Evolutionary conservation across 2,888 invertebrate species (phyloP).

Genomic region (Apodemia duryi): DNA sequence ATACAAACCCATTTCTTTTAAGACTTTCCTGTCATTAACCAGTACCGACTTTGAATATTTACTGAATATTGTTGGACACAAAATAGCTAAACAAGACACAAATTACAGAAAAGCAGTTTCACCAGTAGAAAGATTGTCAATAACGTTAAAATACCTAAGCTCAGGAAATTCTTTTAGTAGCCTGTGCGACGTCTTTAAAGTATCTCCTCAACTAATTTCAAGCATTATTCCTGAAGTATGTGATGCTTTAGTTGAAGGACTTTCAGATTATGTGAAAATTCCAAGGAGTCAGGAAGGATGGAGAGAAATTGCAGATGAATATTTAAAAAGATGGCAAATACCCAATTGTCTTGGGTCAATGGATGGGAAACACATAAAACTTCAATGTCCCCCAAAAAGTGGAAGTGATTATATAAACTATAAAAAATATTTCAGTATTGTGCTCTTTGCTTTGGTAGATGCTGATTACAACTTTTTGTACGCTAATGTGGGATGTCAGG

Average conservation of each 20-base stretch:
- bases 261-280: constrained; percentile 14
- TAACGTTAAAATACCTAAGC: constrained; percentile 15
- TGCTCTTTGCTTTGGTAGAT: constrained; percentile 26
- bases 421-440: constrained; percentile 28
- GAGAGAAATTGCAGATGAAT: constrained; percentile 24
- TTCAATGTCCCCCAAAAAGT: constrained; percentile 28
- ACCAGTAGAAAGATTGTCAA: no score
- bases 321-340: constrained; percentile 24
- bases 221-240: constrained; percentile 17
- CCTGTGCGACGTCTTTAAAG: constrained; percentile 18
- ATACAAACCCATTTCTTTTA: constrained; percentile 21
- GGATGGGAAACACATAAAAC: constrained; percentile 31
- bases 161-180: constrained; percentile 17
- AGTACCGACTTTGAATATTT: constrained; percentile 34
- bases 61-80: constrained; percentile 32
- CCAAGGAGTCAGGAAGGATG: constrained; percentile 22
- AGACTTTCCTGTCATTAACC: constrained; percentile 25
- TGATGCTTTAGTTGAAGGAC: constrained; percentile 17
- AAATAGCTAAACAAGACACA: constrained; percentile 32
- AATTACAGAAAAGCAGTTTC: constrained; percentile 29
- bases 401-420: constrained; percentile 29
- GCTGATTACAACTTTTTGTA: constrained; percentile 30
- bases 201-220: constrained; percentile 17
- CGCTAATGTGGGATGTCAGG: constrained; percentile 28
- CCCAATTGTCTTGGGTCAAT: constrained; percentile 29